Evolutionary conservation across 2,113 vertebrate species (phyloP).

Genomic region (Hydropotes inermis): DNA sequence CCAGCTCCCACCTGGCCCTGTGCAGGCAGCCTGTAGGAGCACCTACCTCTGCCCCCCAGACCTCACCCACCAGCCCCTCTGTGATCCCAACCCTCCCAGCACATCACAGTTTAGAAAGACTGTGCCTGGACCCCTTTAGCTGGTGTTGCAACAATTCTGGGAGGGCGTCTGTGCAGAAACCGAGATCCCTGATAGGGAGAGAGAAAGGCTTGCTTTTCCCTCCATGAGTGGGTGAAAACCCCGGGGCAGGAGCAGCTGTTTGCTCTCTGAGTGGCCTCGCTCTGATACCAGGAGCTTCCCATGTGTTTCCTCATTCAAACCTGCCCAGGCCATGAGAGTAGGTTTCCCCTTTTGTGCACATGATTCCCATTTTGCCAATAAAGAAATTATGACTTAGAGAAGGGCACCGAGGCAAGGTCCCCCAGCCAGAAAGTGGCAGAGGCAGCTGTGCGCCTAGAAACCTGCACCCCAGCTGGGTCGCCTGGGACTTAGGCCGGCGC

Average conservation of each 20-base stretch:
- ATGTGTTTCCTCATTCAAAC: not conserved
- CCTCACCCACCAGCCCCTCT: not conserved
- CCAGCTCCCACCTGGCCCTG: not conserved
- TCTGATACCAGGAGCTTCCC: not conserved
- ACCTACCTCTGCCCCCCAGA: accelerated
- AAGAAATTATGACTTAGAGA: not conserved
- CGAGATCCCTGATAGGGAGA: accelerated
- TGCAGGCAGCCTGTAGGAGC: not conserved
- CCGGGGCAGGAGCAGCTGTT: accelerated
- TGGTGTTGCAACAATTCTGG: not conserved
- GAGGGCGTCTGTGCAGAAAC: accelerated
- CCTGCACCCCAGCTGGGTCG: not conserved
- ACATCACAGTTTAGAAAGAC: not conserved
- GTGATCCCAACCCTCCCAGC: accelerated
- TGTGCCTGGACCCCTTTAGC: accelerated
- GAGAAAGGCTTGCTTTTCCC: not conserved
- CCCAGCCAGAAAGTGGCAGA: not conserved
- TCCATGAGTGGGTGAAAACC: not conserved
- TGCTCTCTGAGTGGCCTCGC: not conserved
- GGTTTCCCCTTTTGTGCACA: not conserved
- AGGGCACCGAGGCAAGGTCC: not conserved
- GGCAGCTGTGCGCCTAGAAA: not conserved
- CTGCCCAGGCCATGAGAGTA: not conserved
- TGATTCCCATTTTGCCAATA: not conserved
- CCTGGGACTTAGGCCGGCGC: not conserved